Evolutionary conservation across 2,888 invertebrate species (phyloP).

Genomic region (Ormyrus nitidulus): DNA sequence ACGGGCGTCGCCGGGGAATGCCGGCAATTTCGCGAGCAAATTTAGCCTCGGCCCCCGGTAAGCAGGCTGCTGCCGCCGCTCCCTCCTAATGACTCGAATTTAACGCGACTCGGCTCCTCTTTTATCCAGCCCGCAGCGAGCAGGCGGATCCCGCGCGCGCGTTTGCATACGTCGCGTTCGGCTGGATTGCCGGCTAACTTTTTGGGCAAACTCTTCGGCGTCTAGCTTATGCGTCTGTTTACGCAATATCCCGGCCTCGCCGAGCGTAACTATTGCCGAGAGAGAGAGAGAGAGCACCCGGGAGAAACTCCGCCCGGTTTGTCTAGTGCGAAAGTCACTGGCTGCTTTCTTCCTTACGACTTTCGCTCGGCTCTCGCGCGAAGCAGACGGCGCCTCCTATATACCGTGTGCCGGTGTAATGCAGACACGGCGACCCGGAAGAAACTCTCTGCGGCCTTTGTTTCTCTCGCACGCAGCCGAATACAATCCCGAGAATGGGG

Average conservation of each 20-base stretch:
- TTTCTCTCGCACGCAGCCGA: neutral
- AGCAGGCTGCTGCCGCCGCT: neutral
- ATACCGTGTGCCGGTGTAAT: neutral
- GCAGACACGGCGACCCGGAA: constrained; percentile 9
- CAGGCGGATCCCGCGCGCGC: neutral
- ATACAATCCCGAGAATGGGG: constrained; percentile 28
- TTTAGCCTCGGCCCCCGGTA: constrained; percentile 59
- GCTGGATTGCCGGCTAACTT: constrained; percentile 22
- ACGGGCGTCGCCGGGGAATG: constrained; percentile 55
- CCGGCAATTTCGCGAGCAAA: constrained; percentile 62
- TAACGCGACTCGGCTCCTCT: constrained; percentile 52
- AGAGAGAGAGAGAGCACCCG: neutral
- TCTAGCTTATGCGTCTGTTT: constrained; percentile 46
- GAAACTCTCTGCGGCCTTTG: constrained; percentile 21
- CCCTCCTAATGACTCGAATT: constrained; percentile 60
- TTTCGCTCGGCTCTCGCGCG: neutral
- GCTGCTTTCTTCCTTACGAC: constrained; percentile 24
- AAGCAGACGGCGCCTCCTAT: constrained; percentile 1
- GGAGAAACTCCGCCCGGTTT: neutral
- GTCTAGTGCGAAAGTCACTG: constrained; percentile 17
- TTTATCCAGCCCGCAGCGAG: neutral
- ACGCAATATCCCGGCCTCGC: constrained; percentile 21
- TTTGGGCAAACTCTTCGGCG: constrained; percentile 35
- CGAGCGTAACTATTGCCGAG: neutral
- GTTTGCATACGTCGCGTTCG: neutral